Conservation (phyloP, 2,888 invertebrate genomes). For the Vanessa cardui region DNA sequence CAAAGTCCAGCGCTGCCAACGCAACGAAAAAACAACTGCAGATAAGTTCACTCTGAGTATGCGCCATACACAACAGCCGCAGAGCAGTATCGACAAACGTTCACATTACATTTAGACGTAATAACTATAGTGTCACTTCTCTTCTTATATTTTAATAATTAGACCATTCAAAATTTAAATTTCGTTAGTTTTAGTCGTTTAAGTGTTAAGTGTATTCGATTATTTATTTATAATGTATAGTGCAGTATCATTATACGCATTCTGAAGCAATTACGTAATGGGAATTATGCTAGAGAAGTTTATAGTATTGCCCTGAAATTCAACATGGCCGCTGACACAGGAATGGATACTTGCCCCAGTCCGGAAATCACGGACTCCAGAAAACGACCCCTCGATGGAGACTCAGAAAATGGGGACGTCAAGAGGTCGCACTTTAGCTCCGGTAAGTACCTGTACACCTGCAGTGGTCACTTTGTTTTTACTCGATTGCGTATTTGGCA, state of each 20-base stretch:
- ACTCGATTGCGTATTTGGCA: constrained; percentile 73
- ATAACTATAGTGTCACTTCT: constrained; percentile 76
- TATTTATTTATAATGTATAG: constrained; percentile 72
- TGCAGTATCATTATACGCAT: constrained; percentile 74
- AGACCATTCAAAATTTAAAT: constrained; percentile 68
- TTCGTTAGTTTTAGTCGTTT: constrained; percentile 70
- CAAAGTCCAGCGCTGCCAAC: constrained; percentile 70
- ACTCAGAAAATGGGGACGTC: constrained; percentile 93
- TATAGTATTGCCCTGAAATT: constrained; percentile 82
- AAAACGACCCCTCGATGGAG: constrained; percentile 93
- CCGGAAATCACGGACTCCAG: constrained; percentile 95
- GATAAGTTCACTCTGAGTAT: constrained; percentile 69
- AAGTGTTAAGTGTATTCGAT: constrained; percentile 78
- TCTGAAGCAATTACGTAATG: constrained; percentile 81
- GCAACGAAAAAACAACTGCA: constrained; percentile 51
- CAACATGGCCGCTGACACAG: constrained; percentile 96
- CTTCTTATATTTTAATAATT: constrained; percentile 74
- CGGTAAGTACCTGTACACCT: constrained; percentile 84
- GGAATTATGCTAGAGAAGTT: constrained; percentile 83
- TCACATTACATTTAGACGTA: constrained; percentile 81
- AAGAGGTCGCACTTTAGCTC: constrained; percentile 95
- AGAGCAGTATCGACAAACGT: constrained; percentile 78
- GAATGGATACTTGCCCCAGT: constrained; percentile 97
- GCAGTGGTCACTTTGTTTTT: constrained; percentile 51
- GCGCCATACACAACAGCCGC: constrained; percentile 74